Percentiles rank a stretch among this genome's conserved stretches.
Evolutionary conservation across 64 coral and sea anemone species (phyloP).

Genomic region (Cladopsammia gracilis): DNA sequence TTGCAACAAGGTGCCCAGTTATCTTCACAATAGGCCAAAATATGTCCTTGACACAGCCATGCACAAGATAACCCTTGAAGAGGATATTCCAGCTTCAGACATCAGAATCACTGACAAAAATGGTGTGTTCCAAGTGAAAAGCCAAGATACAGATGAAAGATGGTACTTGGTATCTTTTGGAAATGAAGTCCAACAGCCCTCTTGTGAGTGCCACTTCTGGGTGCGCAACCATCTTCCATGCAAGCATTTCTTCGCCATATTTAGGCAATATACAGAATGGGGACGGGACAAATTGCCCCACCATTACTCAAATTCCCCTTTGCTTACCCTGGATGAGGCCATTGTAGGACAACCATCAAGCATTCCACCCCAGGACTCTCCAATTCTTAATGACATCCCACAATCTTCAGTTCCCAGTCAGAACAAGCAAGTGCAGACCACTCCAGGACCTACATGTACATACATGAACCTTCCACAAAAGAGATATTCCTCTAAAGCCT

Average conservation of each 20-base stretch:
- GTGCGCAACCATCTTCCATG: constrained; percentile 37
- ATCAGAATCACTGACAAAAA: constrained; percentile 37
- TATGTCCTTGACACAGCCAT: constrained; percentile 21
- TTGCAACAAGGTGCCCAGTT: constrained; percentile 25
- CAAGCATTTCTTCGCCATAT: constrained; percentile 78
- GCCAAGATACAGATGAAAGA: constrained; percentile 21
- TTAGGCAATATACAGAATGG: constrained; percentile 70
- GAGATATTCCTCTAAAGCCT: constrained; percentile 44
- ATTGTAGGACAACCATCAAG: constrained; percentile 21
- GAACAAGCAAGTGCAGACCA: constrained; percentile 1
- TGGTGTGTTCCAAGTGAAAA: constrained; percentile 52
- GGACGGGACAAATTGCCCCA: constrained; percentile 66
- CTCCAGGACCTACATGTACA: constrained; percentile 6
- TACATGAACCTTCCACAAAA: constrained; percentile 36
- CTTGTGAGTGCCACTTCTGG: constrained; percentile 31
- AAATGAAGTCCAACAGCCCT: constrained; percentile 14
- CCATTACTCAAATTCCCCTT: constrained; percentile 38
- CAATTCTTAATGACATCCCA: too few species aligned
- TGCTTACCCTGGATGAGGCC: constrained; percentile 51
- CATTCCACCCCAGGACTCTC: too few species aligned
- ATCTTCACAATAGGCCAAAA: constrained; percentile 14
- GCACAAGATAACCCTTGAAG: constrained; percentile 23
- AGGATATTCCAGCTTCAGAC: constrained; percentile 39
- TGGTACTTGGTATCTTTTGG: constrained; percentile 16
- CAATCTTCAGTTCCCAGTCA: background rate